Base-by-base conservation (phyloP, 1,140 invertebrate genomes). In the Agraylea sexmaculata region DNA sequence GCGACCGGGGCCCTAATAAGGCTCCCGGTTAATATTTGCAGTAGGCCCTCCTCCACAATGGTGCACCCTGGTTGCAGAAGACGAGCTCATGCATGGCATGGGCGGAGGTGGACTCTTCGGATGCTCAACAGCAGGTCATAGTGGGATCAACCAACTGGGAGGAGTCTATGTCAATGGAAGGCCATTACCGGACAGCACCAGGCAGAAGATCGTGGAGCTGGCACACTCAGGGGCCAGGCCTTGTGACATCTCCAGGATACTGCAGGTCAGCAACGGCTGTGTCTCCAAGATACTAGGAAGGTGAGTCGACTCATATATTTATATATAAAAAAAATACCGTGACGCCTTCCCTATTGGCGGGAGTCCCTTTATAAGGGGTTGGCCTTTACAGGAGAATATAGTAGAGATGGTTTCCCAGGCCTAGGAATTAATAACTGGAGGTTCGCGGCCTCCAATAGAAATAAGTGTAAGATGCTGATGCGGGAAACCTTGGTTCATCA, bases 141-240 rank as follows among this genome's bases (percentile, higher is more conserved):
- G 87, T 62, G 91, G 93, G 43, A 88, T 98, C 56, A 99, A 99
- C 69, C 94, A 98, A 70, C 77, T 99, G 46, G 94, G 94, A 40
- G 94, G 94, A 27, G 91, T 96, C 37, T 98, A 94, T 71, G 92
- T 98, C 44, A 95, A 95, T 64, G 95, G 95, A 16, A 72, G 95
- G 43, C 95, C 95, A 5, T 69, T 98, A 54, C 94, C 94, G 1
- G 94, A 98, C 67, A 87, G 86, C 32, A 97, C 92, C 28, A 73
- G 95, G 45, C 90, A 96, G 69, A 88, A 93, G 72, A 99, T 99
- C 54, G 93, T 98, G 45, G 93, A 98, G 66, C 67, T 98, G 57
- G 93, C 94, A 13, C 89, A 97, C 64, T 87, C 87, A 5, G 94
- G 94, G 3, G 92, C 92, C 6, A 66, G 95, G 47, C 94, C 95